phyloP scores from a whole-genome alignment of 2,113 vertebrate genomes.

The Globicephala melas region DNA sequence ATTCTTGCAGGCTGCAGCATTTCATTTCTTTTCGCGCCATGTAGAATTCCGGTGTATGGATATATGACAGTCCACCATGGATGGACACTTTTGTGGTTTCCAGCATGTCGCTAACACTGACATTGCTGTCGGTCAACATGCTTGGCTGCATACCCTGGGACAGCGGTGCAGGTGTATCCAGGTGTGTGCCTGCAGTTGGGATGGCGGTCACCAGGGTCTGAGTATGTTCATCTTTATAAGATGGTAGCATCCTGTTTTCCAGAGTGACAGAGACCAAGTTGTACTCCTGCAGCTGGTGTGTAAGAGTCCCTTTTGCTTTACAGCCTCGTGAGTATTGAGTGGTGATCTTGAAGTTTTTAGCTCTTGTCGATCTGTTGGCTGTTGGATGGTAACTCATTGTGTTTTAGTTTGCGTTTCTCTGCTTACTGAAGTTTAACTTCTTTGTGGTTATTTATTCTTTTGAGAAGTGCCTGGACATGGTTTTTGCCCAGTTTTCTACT shows the following conservation, averaged over 20 bases:
- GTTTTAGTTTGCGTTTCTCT: neutral
- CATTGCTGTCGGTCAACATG: fast-evolving
- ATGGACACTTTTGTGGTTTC: fast-evolving
- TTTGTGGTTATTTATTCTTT: neutral
- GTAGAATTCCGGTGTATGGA: fast-evolving
- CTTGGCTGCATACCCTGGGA: neutral
- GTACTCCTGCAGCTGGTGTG: fast-evolving
- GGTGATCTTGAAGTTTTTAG: neutral
- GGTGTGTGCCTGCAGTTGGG: neutral
- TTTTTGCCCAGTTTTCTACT: neutral
- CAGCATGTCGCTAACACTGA: fast-evolving
- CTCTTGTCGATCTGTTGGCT: neutral
- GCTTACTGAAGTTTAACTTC: neutral
- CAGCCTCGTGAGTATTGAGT: neutral
- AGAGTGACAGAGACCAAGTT: neutral
- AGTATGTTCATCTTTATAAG: neutral
- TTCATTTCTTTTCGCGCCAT: fast-evolving
- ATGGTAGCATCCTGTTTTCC: neutral
- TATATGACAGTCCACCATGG: fast-evolving
- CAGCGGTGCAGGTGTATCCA: fast-evolving
- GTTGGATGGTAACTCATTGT: neutral
- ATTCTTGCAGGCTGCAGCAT: fast-evolving
- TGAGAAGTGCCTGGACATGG: neutral
- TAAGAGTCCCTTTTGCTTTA: neutral
- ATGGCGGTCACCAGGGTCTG: neutral